Conservation (phyloP, 2,797 vertebrate species). For the Margarornis squamiger region DNA sequence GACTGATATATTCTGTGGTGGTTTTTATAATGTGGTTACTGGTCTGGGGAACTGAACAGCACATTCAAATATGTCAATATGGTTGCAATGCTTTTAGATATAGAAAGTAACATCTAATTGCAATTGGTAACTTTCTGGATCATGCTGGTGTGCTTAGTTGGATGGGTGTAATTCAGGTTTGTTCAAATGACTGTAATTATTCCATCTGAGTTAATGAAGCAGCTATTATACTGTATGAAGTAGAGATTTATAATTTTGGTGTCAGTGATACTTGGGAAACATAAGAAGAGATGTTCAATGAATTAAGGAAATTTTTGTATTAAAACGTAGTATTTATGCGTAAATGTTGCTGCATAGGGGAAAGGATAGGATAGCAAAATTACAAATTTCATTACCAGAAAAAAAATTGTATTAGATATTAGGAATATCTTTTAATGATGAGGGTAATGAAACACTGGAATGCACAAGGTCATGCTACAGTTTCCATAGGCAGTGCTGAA, state of each 20-base stretch:
- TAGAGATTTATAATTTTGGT: conserved; percentile 18
- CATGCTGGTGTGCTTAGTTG: neutral
- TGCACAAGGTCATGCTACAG: neutral
- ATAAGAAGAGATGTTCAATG: neutral
- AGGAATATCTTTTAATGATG: neutral
- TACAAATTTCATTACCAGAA: neutral
- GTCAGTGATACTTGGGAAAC: neutral
- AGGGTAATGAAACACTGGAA: neutral
- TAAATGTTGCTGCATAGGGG: neutral
- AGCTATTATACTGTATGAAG: conserved; percentile 30
- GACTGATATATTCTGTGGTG: neutral
- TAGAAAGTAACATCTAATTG: neutral
- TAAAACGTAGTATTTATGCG: neutral
- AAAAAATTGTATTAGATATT: neutral
- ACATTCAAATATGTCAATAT: neutral
- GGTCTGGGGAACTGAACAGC: neutral
- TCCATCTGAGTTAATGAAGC: conserved; percentile 39
- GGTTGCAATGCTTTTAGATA: neutral
- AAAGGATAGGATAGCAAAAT: neutral
- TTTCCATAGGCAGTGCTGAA: neutral
- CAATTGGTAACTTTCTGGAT: neutral
- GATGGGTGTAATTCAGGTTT: conserved; percentile 10
- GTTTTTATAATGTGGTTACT: neutral
- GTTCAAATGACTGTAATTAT: conserved; percentile 33
- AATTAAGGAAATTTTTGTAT: neutral